Evolutionary conservation across 2,797 vertebrate species (phyloP), one percentile per base, ranked within the genome.

Genomic region (Oryzias sinensis): DNA sequence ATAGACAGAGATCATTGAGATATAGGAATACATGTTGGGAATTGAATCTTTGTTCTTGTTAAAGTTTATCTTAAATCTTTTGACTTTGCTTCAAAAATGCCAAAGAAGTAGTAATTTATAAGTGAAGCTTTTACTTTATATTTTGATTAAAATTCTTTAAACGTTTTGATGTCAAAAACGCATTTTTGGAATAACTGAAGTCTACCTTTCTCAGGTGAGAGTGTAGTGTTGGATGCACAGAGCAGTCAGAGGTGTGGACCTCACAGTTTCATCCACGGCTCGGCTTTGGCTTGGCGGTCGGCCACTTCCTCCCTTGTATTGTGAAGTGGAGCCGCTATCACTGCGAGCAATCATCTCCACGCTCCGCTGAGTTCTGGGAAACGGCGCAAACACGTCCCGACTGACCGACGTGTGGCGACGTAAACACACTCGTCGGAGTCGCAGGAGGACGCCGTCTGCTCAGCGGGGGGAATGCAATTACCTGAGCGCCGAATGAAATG

Each of bases 311-410:
- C 74, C 53, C 72, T 76, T 18, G 59, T 74, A 57, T 77, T 59
- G 74, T 33, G 37, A 62, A 74, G 73, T 83, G 46, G 56, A 44
- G 70, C 48, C 41, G 52, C 58, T 65, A 69, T 82, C 68, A 72
- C 79, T 0, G 65, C 78, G 73, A 77, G 81, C 81, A 81, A 87
- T 84, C 81, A 74, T 82, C 78, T 70, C 64, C 73, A 74, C 58
- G 74, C 79, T 82, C 75, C 3, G 72, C 7, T 56, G 81, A 70
- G 0, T 55, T 54, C 57, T 15, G 37, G 72, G 60, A 68, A 66
- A 60, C 14, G 37, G 51, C 68, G 59, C 66, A 53, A 61, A 66
- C 69, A 37, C 1, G 1, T 65, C 67, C 56, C 20, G 29, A 43
- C 58, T 75, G 82, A 76, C 79, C 80, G 65, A 57, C 72, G 43